Percentiles rank a stretch among this genome's conserved stretches.
Evolutionary conservation across 1,140 invertebrate species (phyloP).

Genomic region (Coenobita brevimanus): DNA sequence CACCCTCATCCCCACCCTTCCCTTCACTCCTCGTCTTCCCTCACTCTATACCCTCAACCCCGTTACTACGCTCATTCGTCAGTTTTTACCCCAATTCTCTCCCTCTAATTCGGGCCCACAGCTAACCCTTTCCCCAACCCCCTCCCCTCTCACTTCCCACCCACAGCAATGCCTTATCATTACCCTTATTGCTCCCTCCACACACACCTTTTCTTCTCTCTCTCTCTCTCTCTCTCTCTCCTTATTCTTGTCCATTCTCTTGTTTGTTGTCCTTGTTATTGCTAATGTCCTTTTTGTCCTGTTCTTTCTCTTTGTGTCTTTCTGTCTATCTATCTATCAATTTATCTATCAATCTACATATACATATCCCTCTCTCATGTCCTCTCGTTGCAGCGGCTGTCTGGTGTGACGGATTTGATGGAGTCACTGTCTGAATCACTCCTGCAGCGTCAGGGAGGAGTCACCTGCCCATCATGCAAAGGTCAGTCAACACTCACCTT

Average conservation of each 20-base stretch:
- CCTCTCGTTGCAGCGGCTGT: conserved; percentile 40
- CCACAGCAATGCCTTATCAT: too few species aligned
- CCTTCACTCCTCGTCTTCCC: not conserved
- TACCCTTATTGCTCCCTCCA: too few species aligned
- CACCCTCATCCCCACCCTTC: not conserved
- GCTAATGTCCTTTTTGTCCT: not conserved
- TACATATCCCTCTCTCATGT: not conserved
- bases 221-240: not conserved
- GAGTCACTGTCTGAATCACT: conserved; percentile 65
- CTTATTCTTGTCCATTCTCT: too few species aligned
- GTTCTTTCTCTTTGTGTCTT: too few species aligned
- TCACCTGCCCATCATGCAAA: conserved; percentile 68
- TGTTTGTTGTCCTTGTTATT: not conserved
- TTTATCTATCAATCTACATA: not conserved
- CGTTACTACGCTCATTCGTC: not conserved
- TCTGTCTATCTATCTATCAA: not conserved
- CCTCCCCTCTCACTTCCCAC: not conserved
- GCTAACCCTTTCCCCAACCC: not conserved
- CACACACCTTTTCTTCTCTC: too few species aligned
- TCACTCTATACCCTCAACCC: not conserved
- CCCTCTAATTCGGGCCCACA: not conserved
- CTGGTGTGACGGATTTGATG: conserved; percentile 57
- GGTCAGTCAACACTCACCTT: conserved; percentile 37
- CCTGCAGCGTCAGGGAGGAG: conserved; percentile 35
- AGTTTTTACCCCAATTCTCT: not conserved